A percentile compares a stretch with the other conserved stretches of the same genome.
Conservation (phyloP, 2,888 invertebrate genomes). For the Scrobipalpa costella region DNA sequence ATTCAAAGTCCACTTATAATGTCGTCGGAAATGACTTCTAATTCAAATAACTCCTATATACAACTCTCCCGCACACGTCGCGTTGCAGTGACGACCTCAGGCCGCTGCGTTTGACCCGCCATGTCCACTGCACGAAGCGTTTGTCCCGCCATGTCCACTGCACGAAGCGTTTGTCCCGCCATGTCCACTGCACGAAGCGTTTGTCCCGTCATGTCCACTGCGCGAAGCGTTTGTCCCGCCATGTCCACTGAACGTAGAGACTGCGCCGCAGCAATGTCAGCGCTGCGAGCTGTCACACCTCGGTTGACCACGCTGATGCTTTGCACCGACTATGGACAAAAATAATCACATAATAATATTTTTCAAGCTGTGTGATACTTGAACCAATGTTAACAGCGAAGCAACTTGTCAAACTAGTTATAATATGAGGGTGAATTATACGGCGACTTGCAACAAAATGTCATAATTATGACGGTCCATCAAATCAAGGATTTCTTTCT, state of each 20-base stretch:
- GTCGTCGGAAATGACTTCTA: not conserved
- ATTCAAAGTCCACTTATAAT: not conserved
- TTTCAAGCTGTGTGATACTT: not conserved
- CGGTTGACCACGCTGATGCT: slow-evolving; percentile 85
- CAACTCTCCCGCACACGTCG: slow-evolving; percentile 93
- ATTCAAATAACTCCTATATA: slow-evolving; percentile 81
- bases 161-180: not conserved
- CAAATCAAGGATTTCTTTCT: too few species aligned
- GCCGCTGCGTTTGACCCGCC: slow-evolving; percentile 84
- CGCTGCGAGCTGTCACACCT: slow-evolving; percentile 81
- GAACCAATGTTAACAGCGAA: too few species aligned
- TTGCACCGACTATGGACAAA: slow-evolving; percentile 84
- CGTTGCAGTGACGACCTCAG: slow-evolving; percentile 89
- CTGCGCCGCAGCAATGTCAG: slow-evolving; percentile 82
- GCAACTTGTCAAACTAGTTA: too few species aligned
- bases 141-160: slow-evolving; percentile 76
- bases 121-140: slow-evolving; percentile 49
- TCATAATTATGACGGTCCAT: too few species aligned
- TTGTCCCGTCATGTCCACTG: not conserved
- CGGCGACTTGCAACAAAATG: too few species aligned
- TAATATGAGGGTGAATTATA: too few species aligned
- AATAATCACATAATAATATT: slow-evolving; percentile 20
- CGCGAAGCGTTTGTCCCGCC: slow-evolving; percentile 85
- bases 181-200: not conserved
- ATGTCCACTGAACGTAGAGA: slow-evolving; percentile 88